Conservation (phyloP, 2,888 invertebrate species). For the Aethes cnicana region DNA sequence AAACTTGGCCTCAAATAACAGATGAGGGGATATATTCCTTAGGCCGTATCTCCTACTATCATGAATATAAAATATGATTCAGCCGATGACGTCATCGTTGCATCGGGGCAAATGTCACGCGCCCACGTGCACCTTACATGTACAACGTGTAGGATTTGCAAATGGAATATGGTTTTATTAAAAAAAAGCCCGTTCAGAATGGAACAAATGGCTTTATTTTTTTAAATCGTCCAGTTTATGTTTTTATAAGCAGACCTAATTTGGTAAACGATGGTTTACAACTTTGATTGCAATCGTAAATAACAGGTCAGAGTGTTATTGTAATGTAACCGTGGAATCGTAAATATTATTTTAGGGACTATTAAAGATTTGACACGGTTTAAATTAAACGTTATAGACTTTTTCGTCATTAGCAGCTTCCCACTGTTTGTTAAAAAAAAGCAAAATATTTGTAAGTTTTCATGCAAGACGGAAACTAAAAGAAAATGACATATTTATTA, state of each 20-base stretch:
- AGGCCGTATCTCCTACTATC: too few species aligned
- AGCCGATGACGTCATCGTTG: constrained; percentile 61
- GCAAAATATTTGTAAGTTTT: too few species aligned
- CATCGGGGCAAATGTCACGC: constrained; percentile 71
- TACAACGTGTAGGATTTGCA: constrained; percentile 54
- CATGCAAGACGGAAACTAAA: too few species aligned
- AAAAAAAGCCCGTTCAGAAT: background rate
- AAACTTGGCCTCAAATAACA: too few species aligned
- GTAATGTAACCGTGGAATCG: constrained; percentile 17
- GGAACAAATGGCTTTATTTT: background rate
- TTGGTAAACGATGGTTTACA: constrained; percentile 19
- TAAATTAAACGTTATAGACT: constrained; percentile 7
- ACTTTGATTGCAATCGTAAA: constrained; percentile 17
- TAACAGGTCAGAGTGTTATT: constrained; percentile 25
- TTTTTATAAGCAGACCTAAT: constrained; percentile 25
- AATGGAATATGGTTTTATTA: constrained; percentile 42
- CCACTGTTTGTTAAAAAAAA: too few species aligned
- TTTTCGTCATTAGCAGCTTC: too few species aligned
- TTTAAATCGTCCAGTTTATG: constrained; percentile 10
- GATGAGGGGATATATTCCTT: too few species aligned
- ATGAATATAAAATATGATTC: too few species aligned
- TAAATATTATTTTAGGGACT: constrained; percentile 23
- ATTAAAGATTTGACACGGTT: constrained; percentile 23
- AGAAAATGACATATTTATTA: too few species aligned
- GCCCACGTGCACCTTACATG: constrained; percentile 66